Evolutionary conservation across 2,888 invertebrate genomes (phyloP), one percentile per base, ranked within the genome.

Genomic region (Pandemis corylana): DNA sequence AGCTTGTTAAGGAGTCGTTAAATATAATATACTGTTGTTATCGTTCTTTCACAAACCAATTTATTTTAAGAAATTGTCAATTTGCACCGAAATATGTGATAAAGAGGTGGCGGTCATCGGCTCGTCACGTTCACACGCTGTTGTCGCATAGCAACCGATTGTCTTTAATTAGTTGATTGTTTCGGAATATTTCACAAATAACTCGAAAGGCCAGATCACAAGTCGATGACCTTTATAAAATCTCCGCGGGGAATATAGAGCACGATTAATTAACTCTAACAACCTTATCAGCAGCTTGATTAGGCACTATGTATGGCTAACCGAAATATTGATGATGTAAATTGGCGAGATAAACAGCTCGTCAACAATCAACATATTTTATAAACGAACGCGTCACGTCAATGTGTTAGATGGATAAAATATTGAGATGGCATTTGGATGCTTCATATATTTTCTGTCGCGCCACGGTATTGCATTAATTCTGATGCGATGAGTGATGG

Each of bases 401-500:
- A 20, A 9, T 7, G 28, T 56, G 12, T 59, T 51, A 9, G 41
- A 41, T 70, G 49, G 13, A 41, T 49, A n/a, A 6, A 36, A 66
- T 36, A 59, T 71, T 49, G 49, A 36, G 42, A 67, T 49, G 44
- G 9, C 51, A 61, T 67, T 15, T 71, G 65, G 71, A 65, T 20
- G 67, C 61, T 67, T 49, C 15, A 67, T 65, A 64, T 49, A 13
- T 28, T 69, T 65, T 61, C 64, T 41, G 41, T 28, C 41, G n/a
- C 28, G 65, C 59, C 44, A 36, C 51, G 46, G 59, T 59, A 46
- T 75, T 64, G 68, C 68, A 67, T 56, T 67, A 49, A 46, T 36
- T 63, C 13, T 70, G 70, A 70, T 74, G 51, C 64, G 62, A 71
- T 75, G 75, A 75, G 44, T 71, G 70, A 75, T 75, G 75, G 70